phyloP scores from a whole-genome alignment of 2,797 vertebrate genomes.

The Malacoraja senta region DNA sequence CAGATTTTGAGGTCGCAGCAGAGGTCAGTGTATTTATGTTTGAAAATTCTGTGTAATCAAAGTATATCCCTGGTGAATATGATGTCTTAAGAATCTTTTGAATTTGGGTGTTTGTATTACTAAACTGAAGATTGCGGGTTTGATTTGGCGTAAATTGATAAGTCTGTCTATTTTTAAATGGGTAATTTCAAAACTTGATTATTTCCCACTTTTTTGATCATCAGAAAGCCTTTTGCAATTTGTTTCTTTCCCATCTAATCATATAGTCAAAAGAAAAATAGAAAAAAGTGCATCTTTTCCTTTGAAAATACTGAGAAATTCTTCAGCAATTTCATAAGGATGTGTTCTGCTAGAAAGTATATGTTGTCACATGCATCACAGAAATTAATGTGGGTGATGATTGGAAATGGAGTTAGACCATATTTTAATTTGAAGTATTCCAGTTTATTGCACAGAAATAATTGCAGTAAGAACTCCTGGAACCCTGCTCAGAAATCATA shows the following conservation, averaged over 20 bases:
- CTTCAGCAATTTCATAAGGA: background rate
- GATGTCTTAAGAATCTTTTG: background rate
- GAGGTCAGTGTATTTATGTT: slow-evolving; percentile 66
- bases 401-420: background rate
- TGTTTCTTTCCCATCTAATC: background rate
- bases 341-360: background rate
- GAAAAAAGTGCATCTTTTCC: background rate
- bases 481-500: background rate
- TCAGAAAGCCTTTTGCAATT: background rate
- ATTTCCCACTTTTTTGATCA: background rate
- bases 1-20: slow-evolving; percentile 92
- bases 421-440: background rate
- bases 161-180: background rate
- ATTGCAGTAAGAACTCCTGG: background rate
- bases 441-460: background rate
- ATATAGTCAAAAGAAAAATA: background rate
- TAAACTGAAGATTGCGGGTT: background rate
- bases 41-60: background rate
- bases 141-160: background rate
- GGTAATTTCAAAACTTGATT: background rate
- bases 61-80: background rate
- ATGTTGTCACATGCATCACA: background rate
- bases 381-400: background rate
- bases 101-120: background rate
- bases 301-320: background rate